These are phyloP conservation scores for Drosophila persimilis DNA, from an alignment of 1,140 invertebrate species.

Conservation along the genomic window DNA sequence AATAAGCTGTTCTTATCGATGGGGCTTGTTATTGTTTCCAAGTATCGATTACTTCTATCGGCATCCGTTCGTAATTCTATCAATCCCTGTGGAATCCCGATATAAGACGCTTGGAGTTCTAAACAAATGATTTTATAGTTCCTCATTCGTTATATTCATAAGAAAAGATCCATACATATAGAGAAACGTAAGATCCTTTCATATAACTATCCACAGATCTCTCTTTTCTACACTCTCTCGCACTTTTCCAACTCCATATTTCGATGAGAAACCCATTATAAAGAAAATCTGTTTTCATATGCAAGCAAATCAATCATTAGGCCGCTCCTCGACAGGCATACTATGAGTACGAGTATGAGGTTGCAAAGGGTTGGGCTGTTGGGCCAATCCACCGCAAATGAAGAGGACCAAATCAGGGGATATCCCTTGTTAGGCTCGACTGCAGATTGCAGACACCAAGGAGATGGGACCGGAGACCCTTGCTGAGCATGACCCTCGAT, in stretches of 20 bases:
- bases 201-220: too few species aligned
- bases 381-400: constrained; percentile 49
- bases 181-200: too few species aligned
- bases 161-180: too few species aligned
- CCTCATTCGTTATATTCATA: too few species aligned
- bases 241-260: neutral
- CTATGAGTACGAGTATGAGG: neutral
- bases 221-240: too few species aligned
- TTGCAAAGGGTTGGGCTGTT: constrained; percentile 23
- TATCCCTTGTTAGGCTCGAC: constrained; percentile 32
- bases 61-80: too few species aligned
- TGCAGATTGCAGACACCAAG: constrained; percentile 15
- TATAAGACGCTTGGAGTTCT: too few species aligned
- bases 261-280: constrained; percentile 1
- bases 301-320: constrained; percentile 48
- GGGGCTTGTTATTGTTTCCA: too few species aligned
- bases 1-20: too few species aligned
- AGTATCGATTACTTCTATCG: too few species aligned
- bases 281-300: constrained; percentile 37
- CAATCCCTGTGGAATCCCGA: too few species aligned
- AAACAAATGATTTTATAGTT: too few species aligned
- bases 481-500: constrained; percentile 10
- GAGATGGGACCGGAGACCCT: constrained; percentile 31
- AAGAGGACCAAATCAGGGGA: constrained; percentile 25
- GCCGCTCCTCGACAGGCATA: constrained; percentile 3